phyloP scores from a whole-genome alignment of 2,113 vertebrate species.

The Nettapus auritus region DNA sequence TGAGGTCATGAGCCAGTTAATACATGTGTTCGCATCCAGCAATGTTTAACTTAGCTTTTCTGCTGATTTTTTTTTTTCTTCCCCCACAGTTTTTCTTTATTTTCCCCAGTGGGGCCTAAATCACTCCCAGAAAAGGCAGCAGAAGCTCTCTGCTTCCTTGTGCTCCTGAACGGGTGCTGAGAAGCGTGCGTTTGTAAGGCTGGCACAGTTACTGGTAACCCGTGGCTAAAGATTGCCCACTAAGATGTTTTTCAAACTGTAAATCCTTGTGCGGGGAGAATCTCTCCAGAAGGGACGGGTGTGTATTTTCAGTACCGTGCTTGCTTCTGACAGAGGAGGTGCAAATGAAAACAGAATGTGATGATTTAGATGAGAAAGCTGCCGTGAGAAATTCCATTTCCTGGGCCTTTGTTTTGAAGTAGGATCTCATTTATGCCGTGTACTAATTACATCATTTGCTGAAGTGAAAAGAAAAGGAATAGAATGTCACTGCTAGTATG shows the following conservation, averaged over 20 bases:
- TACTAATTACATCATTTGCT: neutral
- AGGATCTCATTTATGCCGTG: neutral
- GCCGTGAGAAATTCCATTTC: neutral
- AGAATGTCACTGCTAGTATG: neutral
- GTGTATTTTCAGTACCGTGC: neutral
- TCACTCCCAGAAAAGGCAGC: neutral
- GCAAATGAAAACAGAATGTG: conserved; percentile 9
- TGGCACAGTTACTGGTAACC: neutral
- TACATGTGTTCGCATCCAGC: neutral
- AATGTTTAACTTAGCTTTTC: neutral
- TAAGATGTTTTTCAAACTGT: neutral
- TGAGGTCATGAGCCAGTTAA: conserved; percentile 31
- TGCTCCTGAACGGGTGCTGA: neutral
- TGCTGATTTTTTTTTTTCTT: neutral
- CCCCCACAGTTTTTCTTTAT: neutral
- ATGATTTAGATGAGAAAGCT: conserved; percentile 18
- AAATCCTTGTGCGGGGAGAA: neutral
- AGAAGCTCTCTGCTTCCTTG: neutral
- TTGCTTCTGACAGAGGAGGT: conserved; percentile 3
- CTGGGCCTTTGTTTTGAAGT: neutral
- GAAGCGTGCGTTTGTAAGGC: neutral
- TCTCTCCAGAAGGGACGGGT: neutral
- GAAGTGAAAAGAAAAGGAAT: neutral
- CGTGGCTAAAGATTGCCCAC: neutral
- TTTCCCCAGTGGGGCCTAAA: neutral